Evolutionary conservation across 1,140 invertebrate species (phyloP).

Genomic region (Marisa cornuarietis): DNA sequence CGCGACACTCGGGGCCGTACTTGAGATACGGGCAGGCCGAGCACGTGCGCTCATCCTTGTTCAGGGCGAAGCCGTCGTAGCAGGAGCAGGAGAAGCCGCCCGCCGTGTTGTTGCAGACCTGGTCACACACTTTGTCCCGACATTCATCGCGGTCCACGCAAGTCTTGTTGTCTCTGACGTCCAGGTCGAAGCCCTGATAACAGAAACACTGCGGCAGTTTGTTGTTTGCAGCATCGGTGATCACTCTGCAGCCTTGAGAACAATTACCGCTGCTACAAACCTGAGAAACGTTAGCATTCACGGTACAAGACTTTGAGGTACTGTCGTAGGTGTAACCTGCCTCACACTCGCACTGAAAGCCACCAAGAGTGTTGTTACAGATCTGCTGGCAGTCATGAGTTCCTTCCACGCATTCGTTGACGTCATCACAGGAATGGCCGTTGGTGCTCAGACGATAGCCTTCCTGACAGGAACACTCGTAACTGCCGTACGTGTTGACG

Average conservation of each 20-base stretch:
- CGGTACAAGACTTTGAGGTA: neutral
- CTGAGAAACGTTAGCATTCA: neutral
- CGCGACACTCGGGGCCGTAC: constrained; percentile 33
- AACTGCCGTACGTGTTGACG: constrained; percentile 40
- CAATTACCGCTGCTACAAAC: neutral
- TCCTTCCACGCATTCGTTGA: constrained; percentile 59
- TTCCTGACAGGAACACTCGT: constrained; percentile 36
- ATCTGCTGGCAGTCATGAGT: constrained; percentile 59
- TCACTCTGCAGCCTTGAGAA: neutral
- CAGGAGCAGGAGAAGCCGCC: constrained; percentile 43
- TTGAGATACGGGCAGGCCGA: constrained; percentile 22
- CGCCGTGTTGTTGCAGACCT: constrained; percentile 38
- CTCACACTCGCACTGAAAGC: constrained; percentile 41
- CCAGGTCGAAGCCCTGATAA: neutral
- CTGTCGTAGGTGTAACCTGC: constrained; percentile 23
- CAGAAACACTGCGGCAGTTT: neutral
- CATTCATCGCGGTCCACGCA: constrained; percentile 25
- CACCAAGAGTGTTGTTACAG: constrained; percentile 38
- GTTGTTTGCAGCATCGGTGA: neutral
- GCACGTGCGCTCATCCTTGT: constrained; percentile 27
- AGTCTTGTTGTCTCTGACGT: neutral
- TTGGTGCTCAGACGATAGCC: constrained; percentile 27
- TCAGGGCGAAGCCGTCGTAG: constrained; percentile 26
- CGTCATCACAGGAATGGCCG: constrained; percentile 43
- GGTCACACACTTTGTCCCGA: constrained; percentile 17